These are phyloP conservation scores for Pristis pectinata DNA, from an alignment of 2,797 vertebrate genomes.

Conservation along the genomic window DNA sequence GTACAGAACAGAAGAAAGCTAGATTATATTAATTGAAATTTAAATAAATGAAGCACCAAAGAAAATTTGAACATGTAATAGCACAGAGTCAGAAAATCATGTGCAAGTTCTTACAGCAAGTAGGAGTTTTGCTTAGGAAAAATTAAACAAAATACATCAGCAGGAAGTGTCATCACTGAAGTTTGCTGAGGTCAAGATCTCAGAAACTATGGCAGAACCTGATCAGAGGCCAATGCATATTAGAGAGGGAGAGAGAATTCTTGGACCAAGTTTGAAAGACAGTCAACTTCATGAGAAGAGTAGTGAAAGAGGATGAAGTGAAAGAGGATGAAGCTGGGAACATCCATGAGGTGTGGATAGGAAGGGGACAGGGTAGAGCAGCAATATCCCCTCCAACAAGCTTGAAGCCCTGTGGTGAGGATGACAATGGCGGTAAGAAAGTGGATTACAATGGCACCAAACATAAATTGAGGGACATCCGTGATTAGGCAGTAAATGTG, in stretches of 20 bases:
- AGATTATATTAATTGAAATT: not conserved
- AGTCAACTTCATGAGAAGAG: not conserved
- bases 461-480: no score
- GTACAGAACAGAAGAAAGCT: not conserved
- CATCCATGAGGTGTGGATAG: not conserved
- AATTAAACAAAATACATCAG: not conserved
- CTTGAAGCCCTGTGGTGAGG: not conserved
- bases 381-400: not conserved
- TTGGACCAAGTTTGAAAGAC: not conserved
- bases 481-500: not conserved
- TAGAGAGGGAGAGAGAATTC: not conserved
- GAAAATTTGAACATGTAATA: not conserved
- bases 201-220: not conserved
- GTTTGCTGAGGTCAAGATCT: not conserved
- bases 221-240: not conserved
- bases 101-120: not conserved
- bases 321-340: not conserved
- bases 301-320: not conserved
- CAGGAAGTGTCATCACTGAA: not conserved
- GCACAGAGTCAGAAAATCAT: not conserved
- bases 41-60: not conserved
- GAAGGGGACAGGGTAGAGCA: not conserved
- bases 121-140: not conserved
- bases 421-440: not conserved
- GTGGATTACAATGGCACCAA: not conserved